Percentiles rank a stretch among this genome's conserved stretches.
Evolutionary conservation across 2,797 vertebrate genomes (phyloP).

Genomic region (Pterois miles): DNA sequence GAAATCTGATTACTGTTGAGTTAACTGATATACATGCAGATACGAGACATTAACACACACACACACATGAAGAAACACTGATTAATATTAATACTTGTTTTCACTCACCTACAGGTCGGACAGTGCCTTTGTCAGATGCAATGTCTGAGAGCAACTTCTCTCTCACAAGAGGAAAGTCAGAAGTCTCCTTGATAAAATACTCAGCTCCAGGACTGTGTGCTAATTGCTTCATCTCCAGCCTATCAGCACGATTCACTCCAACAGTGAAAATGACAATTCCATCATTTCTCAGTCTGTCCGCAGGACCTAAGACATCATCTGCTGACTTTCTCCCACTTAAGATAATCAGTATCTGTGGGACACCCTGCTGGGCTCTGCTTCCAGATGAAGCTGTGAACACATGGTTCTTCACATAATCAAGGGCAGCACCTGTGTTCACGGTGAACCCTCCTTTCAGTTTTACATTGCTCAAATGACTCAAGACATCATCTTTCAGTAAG

Average conservation of each 20-base stretch:
- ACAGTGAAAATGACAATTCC: slow-evolving; percentile 83
- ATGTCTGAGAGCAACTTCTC: slow-evolving; percentile 64
- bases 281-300: slow-evolving; percentile 77
- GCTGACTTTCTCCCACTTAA: slow-evolving; percentile 86
- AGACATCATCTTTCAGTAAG: slow-evolving; percentile 77
- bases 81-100: not conserved
- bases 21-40: not conserved
- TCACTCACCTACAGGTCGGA: slow-evolving; percentile 69
- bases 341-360: slow-evolving; percentile 89
- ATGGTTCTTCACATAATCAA: slow-evolving; percentile 82
- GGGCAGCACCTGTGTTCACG: slow-evolving; percentile 84
- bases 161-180: slow-evolving; percentile 75
- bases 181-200: slow-evolving; percentile 81
- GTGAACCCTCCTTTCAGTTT: slow-evolving; percentile 77
- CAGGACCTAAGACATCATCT: slow-evolving; percentile 79
- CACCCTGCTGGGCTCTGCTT: slow-evolving; percentile 82
- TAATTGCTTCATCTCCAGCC: slow-evolving; percentile 82
- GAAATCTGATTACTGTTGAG: not conserved
- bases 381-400: slow-evolving; percentile 83
- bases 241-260: slow-evolving; percentile 81
- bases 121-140: slow-evolving; percentile 49
- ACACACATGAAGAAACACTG: not conserved
- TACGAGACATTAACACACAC: not conserved
- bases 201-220: slow-evolving; percentile 79
- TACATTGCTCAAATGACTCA: slow-evolving; percentile 78